phyloP scores from a whole-genome alignment of 1,140 invertebrate species.

The Bombus sylvicola region DNA sequence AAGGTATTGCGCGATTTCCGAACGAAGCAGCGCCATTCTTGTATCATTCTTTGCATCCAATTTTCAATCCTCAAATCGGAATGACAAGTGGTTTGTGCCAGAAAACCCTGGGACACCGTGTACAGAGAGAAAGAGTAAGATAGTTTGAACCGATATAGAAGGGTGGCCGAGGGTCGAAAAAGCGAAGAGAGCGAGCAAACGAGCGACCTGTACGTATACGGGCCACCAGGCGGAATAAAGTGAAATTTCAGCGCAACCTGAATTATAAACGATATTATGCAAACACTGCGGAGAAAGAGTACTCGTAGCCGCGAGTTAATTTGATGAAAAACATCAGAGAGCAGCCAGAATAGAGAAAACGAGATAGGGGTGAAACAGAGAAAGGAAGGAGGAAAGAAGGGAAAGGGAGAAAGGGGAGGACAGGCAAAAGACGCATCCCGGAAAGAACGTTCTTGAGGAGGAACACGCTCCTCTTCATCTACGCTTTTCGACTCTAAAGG shows the following conservation, averaged over 20 bases:
- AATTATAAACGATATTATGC: conserved; percentile 82
- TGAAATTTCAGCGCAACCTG: conserved; percentile 78
- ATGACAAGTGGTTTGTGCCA: neutral
- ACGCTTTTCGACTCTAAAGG: conserved; percentile 6
- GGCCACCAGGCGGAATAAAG: conserved; percentile 74
- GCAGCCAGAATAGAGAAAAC: conserved; percentile 38
- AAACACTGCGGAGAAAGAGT: conserved; percentile 75
- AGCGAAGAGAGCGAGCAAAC: conserved; percentile 46
- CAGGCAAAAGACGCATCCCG: conserved; percentile 65
- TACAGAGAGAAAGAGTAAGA: neutral
- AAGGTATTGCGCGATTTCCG: neutral
- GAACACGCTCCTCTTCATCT: conserved; percentile 39
- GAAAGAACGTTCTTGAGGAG: conserved; percentile 46
- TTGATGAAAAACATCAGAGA: conserved; percentile 80
- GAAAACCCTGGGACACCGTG: neutral
- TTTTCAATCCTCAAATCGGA: neutral
- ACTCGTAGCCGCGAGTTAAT: conserved; percentile 77
- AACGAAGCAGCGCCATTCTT: neutral
- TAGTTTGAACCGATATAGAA: conserved; percentile 6
- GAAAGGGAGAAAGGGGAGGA: neutral
- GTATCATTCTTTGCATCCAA: neutral
- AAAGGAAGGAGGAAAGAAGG: neutral
- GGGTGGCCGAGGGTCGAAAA: conserved; percentile 28
- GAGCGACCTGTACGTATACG: conserved; percentile 62
- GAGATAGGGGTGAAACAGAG: neutral